Conservation (phyloP, 2,797 vertebrate genomes). For the Sciurus carolinensis region DNA sequence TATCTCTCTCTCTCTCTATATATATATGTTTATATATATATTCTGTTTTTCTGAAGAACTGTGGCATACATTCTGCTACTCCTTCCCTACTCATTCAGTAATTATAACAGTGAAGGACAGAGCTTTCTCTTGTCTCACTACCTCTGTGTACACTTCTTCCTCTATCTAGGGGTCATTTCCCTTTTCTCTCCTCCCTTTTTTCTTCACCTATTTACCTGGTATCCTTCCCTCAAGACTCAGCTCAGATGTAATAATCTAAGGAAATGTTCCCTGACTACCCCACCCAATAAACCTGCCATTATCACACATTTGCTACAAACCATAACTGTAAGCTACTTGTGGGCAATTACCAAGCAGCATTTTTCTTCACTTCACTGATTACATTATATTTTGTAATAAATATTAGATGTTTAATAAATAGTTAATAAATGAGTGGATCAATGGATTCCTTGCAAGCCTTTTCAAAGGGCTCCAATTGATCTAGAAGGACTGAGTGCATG, state of each 20-base stretch:
- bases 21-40: neutral
- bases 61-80: neutral
- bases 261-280: neutral
- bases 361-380: neutral
- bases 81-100: neutral
- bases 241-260: neutral
- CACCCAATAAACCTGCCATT: neutral
- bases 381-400: neutral
- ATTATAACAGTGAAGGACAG: neutral
- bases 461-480: neutral
- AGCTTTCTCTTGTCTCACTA: neutral
- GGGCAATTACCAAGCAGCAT: neutral
- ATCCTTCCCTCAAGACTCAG: neutral
- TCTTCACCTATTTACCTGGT: neutral
- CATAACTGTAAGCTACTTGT: neutral
- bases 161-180: neutral
- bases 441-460: neutral
- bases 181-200: neutral
- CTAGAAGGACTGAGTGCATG: neutral
- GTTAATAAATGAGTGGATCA: neutral
- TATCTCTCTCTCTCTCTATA: no score
- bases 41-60: neutral
- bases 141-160: neutral
- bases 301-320: neutral
- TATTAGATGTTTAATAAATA: neutral